Conservation (phyloP, 2,113 vertebrate species). For the Halichoerus grypus region DNA sequence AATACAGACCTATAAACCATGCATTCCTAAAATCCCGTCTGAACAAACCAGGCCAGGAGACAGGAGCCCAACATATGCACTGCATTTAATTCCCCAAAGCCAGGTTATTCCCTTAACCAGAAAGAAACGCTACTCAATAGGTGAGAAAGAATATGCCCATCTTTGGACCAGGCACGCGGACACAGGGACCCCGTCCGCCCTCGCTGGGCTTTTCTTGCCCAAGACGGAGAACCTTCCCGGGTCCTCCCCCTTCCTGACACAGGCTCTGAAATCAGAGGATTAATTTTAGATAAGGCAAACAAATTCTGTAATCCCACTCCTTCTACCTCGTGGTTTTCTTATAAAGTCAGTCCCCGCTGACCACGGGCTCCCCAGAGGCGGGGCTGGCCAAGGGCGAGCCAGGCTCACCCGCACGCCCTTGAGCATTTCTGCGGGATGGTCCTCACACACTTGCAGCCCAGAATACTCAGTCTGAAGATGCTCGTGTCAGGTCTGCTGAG, state of each 20-base stretch:
- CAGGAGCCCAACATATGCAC: rapidly evolving
- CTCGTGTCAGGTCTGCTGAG: rapidly evolving
- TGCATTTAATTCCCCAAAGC: neutral
- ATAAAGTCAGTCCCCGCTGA: neutral
- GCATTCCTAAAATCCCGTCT: neutral
- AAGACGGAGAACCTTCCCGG: conserved; percentile 12
- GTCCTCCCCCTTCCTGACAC: neutral
- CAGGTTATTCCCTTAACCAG: neutral
- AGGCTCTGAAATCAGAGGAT: neutral
- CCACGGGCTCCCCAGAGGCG: neutral
- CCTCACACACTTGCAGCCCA: neutral
- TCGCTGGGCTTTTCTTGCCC: neutral
- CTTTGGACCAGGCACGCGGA: neutral
- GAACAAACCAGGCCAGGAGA: rapidly evolving
- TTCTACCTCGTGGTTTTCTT: neutral
- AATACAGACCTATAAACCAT: neutral
- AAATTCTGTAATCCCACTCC: neutral
- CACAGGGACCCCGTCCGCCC: neutral
- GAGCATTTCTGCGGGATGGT: rapidly evolving
- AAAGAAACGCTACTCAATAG: neutral
- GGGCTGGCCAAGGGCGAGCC: neutral
- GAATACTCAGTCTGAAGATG: neutral
- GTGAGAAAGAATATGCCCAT: neutral
- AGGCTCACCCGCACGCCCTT: rapidly evolving
- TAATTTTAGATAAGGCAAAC: conserved; percentile 30